phyloP scores from a whole-genome alignment of 2,797 vertebrate species.

The Macrochelys suwanniensis region DNA sequence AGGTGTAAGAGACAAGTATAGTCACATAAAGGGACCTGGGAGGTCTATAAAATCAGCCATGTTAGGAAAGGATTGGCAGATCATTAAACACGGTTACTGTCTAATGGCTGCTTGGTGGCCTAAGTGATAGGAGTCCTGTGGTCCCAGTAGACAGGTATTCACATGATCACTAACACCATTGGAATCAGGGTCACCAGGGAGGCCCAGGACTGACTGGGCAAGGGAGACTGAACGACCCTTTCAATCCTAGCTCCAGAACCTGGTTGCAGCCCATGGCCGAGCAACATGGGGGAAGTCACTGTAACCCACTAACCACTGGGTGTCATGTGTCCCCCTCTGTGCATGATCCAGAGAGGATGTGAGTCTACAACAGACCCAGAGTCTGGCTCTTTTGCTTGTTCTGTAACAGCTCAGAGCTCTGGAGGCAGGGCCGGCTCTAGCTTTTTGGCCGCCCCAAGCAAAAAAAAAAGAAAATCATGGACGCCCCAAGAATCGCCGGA shows the following conservation, averaged over 20 bases:
- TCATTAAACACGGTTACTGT: not conserved
- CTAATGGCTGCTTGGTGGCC: not conserved
- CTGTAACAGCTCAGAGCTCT: not conserved
- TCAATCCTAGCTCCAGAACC: not conserved
- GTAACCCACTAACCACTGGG: fast-evolving
- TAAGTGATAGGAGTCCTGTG: not conserved
- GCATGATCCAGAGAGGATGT: fast-evolving
- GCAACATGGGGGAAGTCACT: fast-evolving
- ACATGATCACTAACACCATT: not conserved
- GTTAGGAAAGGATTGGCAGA: fast-evolving
- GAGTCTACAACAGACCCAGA: not conserved
- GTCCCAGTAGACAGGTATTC: not conserved
- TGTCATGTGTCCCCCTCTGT: fast-evolving
- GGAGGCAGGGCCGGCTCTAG: not conserved
- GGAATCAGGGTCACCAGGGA: fast-evolving
- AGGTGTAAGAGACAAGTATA: not conserved
- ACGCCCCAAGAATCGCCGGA: too few species aligned
- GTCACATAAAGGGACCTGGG: not conserved
- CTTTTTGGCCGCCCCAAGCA: too few species aligned
- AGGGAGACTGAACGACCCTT: not conserved
- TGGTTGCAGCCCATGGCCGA: fast-evolving
- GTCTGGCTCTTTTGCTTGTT: not conserved
- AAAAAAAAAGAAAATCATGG: too few species aligned
- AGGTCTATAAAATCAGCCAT: not conserved
- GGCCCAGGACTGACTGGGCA: not conserved